Evolutionary conservation across 2,113 vertebrate species (phyloP), one percentile per base, ranked within the genome.

Genomic region (Corythornis vintsioides): DNA sequence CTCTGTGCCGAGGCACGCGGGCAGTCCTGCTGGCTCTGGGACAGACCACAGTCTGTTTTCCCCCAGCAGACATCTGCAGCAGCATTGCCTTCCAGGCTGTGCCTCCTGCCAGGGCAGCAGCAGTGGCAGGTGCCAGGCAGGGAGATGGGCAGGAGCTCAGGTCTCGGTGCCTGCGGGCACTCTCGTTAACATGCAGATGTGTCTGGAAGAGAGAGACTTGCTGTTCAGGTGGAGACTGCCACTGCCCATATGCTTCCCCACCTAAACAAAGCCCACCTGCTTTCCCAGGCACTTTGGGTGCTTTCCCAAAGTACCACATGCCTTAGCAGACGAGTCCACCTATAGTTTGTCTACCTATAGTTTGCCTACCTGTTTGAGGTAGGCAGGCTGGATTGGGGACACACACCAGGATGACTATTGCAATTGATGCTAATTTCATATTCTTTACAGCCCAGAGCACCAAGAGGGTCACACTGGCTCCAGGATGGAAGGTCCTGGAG

Each of bases 31-130:
- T 38, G 33, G 3, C 3, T 33, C n/a, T 26, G 56, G 72, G 72
- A 13, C 42, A 43, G 10, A 17, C 9, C n/a, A 35, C 0, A 3
- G 22, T 13, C 56, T 47, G 15, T 1, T 19, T 61, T 57, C 29
- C 8, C 16, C 28, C 66, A 47, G 35, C 24, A 63, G 26, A 89
- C 60, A 79, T 5, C 69, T 52, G 76, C 57, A 63, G 63, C n/a
- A 33, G 14, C 29, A 40, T 7, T 70, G 42, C 72, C 57, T 28
- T 9, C 57, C 42, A 8, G 15, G 50, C 1, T 0, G 7, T n/a
- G 50, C 43, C 70, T 76, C 59, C 59, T 15, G 31, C 6, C 38
- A 5, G 33, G 31, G 18, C 18, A 25, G 45, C 45, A 83, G 72
- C 31, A 4, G 1, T 0, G 24, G 55, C 89, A 89, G 90, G 67